Conservation (phyloP, 2,113 vertebrate genomes). For the Cottus gobio region DNA sequence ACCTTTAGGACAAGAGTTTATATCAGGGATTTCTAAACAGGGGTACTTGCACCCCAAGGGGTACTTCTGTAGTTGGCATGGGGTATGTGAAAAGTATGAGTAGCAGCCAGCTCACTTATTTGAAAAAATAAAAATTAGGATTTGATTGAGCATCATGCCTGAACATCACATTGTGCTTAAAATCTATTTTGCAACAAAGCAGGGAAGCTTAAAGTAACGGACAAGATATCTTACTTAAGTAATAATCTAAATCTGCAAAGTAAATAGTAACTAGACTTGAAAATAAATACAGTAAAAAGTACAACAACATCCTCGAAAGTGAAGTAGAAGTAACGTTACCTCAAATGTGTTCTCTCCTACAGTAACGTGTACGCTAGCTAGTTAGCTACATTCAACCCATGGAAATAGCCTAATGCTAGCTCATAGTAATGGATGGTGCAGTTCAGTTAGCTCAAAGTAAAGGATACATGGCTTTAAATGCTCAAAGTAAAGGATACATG, state of each 20-base stretch:
- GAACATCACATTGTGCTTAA: background rate
- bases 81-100: background rate
- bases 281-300: background rate
- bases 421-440: background rate
- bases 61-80: background rate
- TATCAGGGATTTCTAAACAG: background rate
- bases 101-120: background rate
- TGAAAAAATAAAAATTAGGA: background rate
- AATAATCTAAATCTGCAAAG: background rate
- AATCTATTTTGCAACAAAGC: background rate
- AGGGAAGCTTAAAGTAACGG: background rate
- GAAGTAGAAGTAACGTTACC: background rate
- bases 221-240: background rate
- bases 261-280: background rate
- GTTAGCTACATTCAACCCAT: background rate
- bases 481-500: no score
- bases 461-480: background rate
- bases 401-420: background rate
- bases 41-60: background rate
- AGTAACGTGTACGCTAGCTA: background rate
- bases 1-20: background rate
- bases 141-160: background rate
- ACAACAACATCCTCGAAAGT: background rate
- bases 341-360: background rate
- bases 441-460: no score